These are phyloP conservation scores for Lathamus discolor DNA, from an alignment of 2,113 vertebrate species.

Conservation along the genomic window DNA sequence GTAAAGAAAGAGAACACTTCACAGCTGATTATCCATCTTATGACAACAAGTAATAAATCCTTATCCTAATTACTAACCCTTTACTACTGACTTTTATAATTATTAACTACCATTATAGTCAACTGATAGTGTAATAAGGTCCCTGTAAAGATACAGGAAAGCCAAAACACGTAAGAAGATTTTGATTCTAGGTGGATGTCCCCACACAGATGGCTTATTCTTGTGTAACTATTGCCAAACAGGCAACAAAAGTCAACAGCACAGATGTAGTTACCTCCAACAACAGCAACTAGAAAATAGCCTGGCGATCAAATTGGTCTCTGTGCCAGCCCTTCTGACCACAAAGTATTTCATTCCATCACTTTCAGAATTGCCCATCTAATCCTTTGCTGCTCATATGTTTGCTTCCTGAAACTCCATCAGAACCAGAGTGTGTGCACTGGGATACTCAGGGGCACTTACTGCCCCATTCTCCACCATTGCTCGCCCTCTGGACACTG, in stretches of 20 bases:
- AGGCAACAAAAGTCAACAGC: not conserved
- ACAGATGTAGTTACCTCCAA: not conserved
- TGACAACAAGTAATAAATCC: not conserved
- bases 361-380: not conserved
- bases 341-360: not conserved
- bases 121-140: not conserved
- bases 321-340: not conserved
- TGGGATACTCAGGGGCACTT: not conserved
- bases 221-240: not conserved
- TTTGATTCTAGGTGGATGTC: not conserved
- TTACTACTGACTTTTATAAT: not conserved
- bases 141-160: not conserved
- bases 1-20: not conserved
- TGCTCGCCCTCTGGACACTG: not conserved
- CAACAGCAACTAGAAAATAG: not conserved
- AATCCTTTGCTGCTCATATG: not conserved
- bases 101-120: not conserved
- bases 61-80: not conserved
- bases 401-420: not conserved
- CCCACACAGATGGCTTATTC: not conserved
- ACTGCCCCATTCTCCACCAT: not conserved
- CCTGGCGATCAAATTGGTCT: not conserved
- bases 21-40: not conserved
- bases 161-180: rapidly evolving
- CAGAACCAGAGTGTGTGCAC: not conserved